A percentile compares a stretch with the other conserved stretches of the same genome.
phyloP scores from a whole-genome alignment of 2,113 vertebrate species.

The Chroicocephalus ridibundus region DNA sequence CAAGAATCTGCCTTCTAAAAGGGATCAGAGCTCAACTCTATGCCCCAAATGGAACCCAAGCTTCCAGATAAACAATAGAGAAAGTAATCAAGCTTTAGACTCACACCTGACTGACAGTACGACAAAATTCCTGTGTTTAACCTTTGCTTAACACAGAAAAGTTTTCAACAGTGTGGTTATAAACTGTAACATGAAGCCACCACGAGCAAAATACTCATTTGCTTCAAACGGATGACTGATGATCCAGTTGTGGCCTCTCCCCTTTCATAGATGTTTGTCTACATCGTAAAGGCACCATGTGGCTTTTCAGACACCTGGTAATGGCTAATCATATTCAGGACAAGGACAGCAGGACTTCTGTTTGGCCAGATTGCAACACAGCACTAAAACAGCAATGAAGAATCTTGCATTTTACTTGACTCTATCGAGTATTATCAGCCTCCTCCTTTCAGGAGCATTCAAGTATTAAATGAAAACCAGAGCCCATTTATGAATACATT shows the following conservation, averaged over 20 bases:
- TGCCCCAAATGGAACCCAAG: not conserved
- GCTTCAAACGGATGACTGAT: not conserved
- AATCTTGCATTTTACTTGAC: conserved; percentile 14
- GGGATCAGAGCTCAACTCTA: not conserved
- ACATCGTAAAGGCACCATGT: not conserved
- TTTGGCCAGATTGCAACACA: not conserved
- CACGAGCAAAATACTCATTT: not conserved
- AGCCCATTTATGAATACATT: not conserved
- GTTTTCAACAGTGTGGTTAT: not conserved
- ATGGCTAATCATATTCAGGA: not conserved
- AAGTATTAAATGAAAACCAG: conserved; percentile 39
- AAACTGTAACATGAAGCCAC: not conserved
- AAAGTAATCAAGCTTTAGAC: not conserved
- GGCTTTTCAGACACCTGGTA: conserved; percentile 6
- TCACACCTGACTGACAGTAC: not conserved
- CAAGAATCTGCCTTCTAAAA: not conserved
- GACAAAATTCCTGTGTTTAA: not conserved
- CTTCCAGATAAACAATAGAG: not conserved
- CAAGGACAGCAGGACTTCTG: not conserved
- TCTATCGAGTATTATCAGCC: not conserved
- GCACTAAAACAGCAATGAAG: not conserved
- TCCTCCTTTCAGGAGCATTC: not conserved
- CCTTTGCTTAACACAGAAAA: not conserved
- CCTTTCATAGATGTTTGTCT: not conserved
- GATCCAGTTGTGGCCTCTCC: not conserved